Percentiles rank a stretch among this genome's conserved stretches.
These are phyloP conservation scores for Zoanthus gigantus DNA, from an alignment of 92 coral and sea anemone species.

Conservation along the genomic window DNA sequence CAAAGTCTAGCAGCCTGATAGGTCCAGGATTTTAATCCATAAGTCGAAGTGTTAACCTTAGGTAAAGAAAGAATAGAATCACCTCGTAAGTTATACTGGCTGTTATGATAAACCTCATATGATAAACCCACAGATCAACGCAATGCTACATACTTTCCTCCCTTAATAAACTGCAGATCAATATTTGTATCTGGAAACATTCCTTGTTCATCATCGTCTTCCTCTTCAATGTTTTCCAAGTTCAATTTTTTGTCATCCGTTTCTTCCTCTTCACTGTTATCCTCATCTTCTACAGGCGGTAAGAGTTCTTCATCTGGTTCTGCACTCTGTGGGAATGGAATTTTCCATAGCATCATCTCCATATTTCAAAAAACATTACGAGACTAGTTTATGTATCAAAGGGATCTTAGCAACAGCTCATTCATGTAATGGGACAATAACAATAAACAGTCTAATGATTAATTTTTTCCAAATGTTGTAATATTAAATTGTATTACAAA, in stretches of 20 bases:
- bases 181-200: conserved; percentile 93
- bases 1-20: too few species aligned
- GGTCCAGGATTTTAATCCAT: too few species aligned
- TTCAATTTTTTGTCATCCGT: conserved; percentile 24
- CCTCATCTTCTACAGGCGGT: conserved; percentile 59
- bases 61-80: too few species aligned
- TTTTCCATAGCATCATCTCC: not conserved
- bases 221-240: conserved; percentile 54
- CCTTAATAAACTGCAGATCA: conserved; percentile 82
- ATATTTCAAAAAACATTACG: not conserved
- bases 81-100: too few species aligned
- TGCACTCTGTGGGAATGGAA: conserved; percentile 42
- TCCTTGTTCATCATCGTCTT: conserved; percentile 56
- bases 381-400: not conserved
- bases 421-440: too few species aligned
- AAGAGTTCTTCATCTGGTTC: conserved; percentile 87
- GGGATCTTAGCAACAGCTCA: too few species aligned
- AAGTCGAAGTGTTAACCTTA: too few species aligned
- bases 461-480: too few species aligned
- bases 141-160: conserved; percentile 77
- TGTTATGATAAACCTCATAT: too few species aligned
- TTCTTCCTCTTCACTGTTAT: conserved; percentile 23
- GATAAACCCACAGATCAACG: not conserved
- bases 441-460: too few species aligned
- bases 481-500: too few species aligned